These are phyloP conservation scores for Theropithecus gelada DNA, from an alignment of 2,113 vertebrate genomes.

Conservation along the genomic window DNA sequence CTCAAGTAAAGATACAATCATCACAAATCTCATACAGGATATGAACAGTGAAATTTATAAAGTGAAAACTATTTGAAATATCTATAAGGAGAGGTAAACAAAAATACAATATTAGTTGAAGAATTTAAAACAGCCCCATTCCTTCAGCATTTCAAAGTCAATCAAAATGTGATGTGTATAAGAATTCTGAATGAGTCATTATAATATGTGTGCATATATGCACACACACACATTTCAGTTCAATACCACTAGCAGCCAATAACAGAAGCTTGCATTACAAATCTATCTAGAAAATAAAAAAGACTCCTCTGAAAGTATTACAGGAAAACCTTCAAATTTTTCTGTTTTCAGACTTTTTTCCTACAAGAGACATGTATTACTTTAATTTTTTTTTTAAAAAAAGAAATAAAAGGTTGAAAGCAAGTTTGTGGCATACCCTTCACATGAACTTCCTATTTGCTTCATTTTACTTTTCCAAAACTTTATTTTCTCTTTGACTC, in stretches of 20 bases:
- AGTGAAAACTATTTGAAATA: neutral
- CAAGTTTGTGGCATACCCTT: neutral
- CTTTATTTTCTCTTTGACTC: neutral
- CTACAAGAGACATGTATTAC: neutral
- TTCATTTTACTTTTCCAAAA: neutral
- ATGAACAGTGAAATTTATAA: neutral
- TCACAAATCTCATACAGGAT: neutral
- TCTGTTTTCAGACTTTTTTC: neutral
- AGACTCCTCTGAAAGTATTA: neutral
- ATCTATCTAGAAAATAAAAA: conserved; percentile 3
- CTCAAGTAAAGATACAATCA: neutral
- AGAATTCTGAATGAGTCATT: neutral
- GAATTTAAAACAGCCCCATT: neutral
- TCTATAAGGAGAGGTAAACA: neutral
- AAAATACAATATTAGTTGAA: neutral
- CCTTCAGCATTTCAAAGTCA: neutral
- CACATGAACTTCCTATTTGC: neutral
- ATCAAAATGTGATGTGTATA: neutral
- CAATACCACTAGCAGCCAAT: neutral
- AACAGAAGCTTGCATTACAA: neutral
- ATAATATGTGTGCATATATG: neutral
- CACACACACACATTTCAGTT: neutral
- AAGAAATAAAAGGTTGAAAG: neutral
- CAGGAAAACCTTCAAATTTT: neutral
- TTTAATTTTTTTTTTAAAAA: neutral